These are phyloP conservation scores for Drosophila borborema DNA, from an alignment of 2,888 invertebrate genomes.

Conservation along the genomic window DNA sequence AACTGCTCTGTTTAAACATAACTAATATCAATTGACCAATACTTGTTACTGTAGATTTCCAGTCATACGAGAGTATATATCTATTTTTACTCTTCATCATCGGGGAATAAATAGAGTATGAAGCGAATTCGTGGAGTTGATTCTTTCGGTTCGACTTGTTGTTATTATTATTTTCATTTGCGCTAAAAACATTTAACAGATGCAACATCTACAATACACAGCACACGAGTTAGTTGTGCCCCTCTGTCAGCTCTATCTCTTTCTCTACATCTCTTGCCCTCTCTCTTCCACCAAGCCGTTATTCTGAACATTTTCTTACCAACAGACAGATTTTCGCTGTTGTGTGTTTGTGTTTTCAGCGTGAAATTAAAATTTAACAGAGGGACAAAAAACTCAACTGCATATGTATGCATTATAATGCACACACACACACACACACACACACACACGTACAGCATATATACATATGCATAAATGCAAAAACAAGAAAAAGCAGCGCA, in stretches of 20 bases:
- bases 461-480: constrained; percentile 66
- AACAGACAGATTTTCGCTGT: constrained; percentile 32
- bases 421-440: constrained; percentile 18
- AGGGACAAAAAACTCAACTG: constrained; percentile 61
- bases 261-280: background rate
- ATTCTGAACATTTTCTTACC: constrained; percentile 34
- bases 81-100: too few species aligned
- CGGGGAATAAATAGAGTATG: background rate
- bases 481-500: constrained; percentile 42
- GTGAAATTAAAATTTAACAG: constrained; percentile 83
- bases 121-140: constrained; percentile 4
- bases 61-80: background rate
- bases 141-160: constrained; percentile 6
- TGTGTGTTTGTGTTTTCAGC: constrained; percentile 67
- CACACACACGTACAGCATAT: constrained; percentile 7
- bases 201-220: constrained; percentile 58
- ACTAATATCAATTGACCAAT: background rate
- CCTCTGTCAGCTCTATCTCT: background rate
- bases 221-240: constrained; percentile 46
- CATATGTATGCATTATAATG: constrained; percentile 48
- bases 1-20: too few species aligned
- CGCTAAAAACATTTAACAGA: constrained; percentile 67
- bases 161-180: constrained; percentile 40
- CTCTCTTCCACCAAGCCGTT: background rate
- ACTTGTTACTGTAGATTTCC: background rate